Evolutionary conservation across 2,888 invertebrate genomes (phyloP).

Genomic region (Conistra vaccinii): DNA sequence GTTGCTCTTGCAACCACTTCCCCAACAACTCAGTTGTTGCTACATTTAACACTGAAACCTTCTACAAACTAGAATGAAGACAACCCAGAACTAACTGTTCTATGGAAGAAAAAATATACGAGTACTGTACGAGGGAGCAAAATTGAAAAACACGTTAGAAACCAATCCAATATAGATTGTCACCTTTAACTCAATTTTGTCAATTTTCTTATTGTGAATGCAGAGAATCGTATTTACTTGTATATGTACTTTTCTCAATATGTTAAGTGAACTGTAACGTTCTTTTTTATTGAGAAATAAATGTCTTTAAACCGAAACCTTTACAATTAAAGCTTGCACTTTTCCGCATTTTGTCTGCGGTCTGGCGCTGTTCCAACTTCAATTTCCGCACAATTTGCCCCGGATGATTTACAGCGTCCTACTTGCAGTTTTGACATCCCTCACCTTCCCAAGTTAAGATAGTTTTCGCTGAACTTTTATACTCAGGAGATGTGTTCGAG

Average conservation of each 20-base stretch:
- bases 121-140: no score
- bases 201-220: no score
- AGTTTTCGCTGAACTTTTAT: constrained; percentile 19
- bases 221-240: no score
- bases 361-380: constrained; percentile 33
- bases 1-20: background rate
- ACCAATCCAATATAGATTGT: no score
- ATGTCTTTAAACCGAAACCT: constrained; percentile 10
- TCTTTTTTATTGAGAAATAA: no score
- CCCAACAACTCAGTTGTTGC: background rate
- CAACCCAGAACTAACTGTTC: no score
- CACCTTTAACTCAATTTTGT: no score
- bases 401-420: constrained; percentile 16
- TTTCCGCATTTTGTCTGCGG: constrained; percentile 2
- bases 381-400: constrained; percentile 22
- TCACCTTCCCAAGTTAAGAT: constrained; percentile 19
- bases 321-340: background rate
- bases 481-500: constrained; percentile 4
- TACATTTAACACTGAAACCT: background rate
- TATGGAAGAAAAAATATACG: no score
- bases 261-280: no score
- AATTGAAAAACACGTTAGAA: no score
- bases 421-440: constrained; percentile 30
- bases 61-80: no score
- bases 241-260: no score